Base-by-base conservation (phyloP, 35 echinoderm and acorn worm genomes). In the Diadema setosum region DNA sequence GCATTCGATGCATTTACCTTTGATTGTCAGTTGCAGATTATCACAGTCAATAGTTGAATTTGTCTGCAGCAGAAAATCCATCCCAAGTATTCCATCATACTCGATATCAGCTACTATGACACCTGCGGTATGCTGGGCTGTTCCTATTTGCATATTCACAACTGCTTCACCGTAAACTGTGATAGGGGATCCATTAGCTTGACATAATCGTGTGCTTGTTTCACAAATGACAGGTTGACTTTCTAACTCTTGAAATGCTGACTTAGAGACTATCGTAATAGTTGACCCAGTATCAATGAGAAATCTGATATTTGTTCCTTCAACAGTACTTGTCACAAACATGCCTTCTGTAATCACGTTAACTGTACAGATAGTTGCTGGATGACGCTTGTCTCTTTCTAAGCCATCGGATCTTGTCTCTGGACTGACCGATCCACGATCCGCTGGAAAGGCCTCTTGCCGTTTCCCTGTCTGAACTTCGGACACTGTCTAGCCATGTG, bases 271-370 rank as follows among this genome's bases (percentile, higher is more conserved):
- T 33, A 90, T 30, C 5, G 80, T 90, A 42, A 59, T 24, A 14
- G 56, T 83, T 32, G 88, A 52, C 56, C 88, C 80, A 18, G 80
- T 83, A n/a, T 90, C 88, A 17, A 83, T 46, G 1, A 90, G 21
- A 15, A 90, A 34, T 9, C 42, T 17, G 18, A 45, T 27, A 37
- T 70, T 35, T 3, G 33, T 17, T 31, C 34, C 14, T 25, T 44
- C 29, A 15, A 90, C 37, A 15, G 26, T 34, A 0, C 35, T 80
- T 90, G 42, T 26, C 14, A 83, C 80, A 58, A 61, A 90, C 37
- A 90, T 32, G 31, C 88, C 80, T 21, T 36, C 9, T 21, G 39
- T 81, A 35, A 27, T 58, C 27, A 39, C 55, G 16, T 57, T 64
- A 64, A 56, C 26, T 3, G 50, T 36, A 25, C 50, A 56, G 11